Percentiles rank a stretch among this genome's conserved stretches.
phyloP scores from a whole-genome alignment of 2,113 vertebrate species.

The Origma solitaria region DNA sequence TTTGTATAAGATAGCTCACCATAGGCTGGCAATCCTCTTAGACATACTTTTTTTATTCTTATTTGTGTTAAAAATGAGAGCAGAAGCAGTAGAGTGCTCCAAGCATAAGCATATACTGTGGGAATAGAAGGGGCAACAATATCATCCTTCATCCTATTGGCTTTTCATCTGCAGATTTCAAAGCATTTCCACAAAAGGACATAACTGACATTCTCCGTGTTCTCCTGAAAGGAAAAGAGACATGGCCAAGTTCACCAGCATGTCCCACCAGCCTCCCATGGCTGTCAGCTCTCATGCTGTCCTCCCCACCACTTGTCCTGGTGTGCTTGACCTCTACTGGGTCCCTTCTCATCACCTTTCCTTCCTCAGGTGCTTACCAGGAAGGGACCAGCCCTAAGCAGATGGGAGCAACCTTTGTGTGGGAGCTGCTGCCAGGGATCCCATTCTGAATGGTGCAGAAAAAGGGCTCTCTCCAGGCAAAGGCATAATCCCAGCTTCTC shows the following conservation, averaged over 20 bases:
- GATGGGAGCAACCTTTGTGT: neutral
- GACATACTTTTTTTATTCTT: neutral
- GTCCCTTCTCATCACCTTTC: neutral
- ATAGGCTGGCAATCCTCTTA: neutral
- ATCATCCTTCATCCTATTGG: neutral
- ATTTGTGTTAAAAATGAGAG: neutral
- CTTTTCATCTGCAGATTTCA: neutral
- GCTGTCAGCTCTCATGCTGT: neutral
- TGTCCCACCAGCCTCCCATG: accelerated
- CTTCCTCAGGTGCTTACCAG: neutral
- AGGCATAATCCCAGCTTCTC: neutral
- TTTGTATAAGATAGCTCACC: neutral
- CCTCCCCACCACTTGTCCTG: neutral
- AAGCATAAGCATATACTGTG: neutral
- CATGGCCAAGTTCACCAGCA: neutral
- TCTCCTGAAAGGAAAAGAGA: neutral
- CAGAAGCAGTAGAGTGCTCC: neutral
- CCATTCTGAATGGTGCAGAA: accelerated
- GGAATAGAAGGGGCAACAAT: neutral
- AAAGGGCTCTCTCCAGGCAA: neutral
- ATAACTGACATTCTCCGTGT: neutral
- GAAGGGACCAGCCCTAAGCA: accelerated
- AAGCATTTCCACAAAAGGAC: neutral
- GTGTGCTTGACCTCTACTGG: neutral
- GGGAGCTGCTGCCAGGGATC: neutral